A percentile compares a stretch with the other conserved stretches of the same genome.
Evolutionary conservation across 2,888 invertebrate species (phyloP).

Genomic region (Rhaphigaster nebulosa): DNA sequence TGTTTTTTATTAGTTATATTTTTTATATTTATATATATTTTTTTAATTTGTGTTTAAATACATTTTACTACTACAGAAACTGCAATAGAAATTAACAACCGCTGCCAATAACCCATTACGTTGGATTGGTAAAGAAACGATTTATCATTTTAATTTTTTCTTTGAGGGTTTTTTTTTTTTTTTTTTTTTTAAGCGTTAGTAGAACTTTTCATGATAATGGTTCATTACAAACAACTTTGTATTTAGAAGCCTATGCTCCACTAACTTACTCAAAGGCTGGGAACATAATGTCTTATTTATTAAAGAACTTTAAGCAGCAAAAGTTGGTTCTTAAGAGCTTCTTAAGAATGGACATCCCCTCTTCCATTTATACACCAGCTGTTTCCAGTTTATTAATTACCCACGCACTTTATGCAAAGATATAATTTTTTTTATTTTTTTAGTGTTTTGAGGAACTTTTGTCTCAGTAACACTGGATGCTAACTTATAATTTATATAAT

Average conservation of each 20-base stretch:
- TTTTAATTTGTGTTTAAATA: no score
- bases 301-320: not conserved
- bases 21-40: no score
- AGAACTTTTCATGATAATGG: not conserved
- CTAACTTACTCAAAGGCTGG: not conserved
- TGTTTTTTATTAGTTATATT: no score
- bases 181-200: not conserved
- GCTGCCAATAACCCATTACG: not conserved
- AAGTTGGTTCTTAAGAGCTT: not conserved
- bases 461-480: no score
- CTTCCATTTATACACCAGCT: not conserved
- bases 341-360: not conserved
- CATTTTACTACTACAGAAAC: no score
- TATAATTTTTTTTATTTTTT: no score
- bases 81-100: no score
- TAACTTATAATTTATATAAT: no score
- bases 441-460: no score
- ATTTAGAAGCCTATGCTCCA: not conserved
- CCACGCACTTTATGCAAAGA: no score
- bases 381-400: not conserved
- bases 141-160: not conserved
- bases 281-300: not conserved
- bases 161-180: not conserved
- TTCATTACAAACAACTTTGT: not conserved
- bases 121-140: not conserved